Base-by-base conservation (phyloP, 1,140 invertebrate genomes). In the Aporrectodea caliginosa region DNA sequence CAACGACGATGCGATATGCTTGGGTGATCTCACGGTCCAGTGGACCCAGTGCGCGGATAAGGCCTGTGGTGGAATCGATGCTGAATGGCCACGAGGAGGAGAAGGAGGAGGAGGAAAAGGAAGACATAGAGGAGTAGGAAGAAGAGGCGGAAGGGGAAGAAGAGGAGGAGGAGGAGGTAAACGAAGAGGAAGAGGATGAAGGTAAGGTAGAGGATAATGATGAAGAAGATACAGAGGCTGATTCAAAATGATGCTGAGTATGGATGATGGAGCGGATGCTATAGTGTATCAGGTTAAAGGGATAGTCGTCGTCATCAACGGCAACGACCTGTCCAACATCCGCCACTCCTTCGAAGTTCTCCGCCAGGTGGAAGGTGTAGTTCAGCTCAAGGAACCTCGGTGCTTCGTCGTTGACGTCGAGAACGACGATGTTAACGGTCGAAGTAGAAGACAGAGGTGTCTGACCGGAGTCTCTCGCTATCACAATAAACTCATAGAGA, bases 21-120 rank as follows among this genome's bases (percentile, higher is more conserved):
- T 68, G 16, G 0, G 31, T 14, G 35, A 35, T 76, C 43, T 76
- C 75, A 22, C 75, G 75, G 31, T 76, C 75, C n/a, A 76, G 35
- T 27, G 33, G 33, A 43, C 35, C 16, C 16, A 68, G 16, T 16
- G 35, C 27, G 2, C 16, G 27, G 2, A 76, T 43, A 31, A 68
- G 43, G 1, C 75, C 75, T 2, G 75, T 43, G 27, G 29, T 43
- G 29, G 33, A 29, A 29, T 43, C 75, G 75, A 76, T 29, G 2
- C 32, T 27, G 31, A 76, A 76, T 6, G 30, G 43, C 29, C n/a
- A 12, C 43, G 6, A 6, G 22, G 43, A 58, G 22, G 43, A 6
- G 43, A 58, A 58, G 6, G 43, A 58, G 43, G n/a, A n/a, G n/a
- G n/a, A n/a, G n/a, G n/a, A n/a, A n/a, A n/a, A n/a, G n/a, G n/a